Percentiles rank a stretch among this genome's conserved stretches.
These are phyloP conservation scores for Cosmorhoe ocellata DNA, from an alignment of 2,888 invertebrate genomes.

Conservation along the genomic window DNA sequence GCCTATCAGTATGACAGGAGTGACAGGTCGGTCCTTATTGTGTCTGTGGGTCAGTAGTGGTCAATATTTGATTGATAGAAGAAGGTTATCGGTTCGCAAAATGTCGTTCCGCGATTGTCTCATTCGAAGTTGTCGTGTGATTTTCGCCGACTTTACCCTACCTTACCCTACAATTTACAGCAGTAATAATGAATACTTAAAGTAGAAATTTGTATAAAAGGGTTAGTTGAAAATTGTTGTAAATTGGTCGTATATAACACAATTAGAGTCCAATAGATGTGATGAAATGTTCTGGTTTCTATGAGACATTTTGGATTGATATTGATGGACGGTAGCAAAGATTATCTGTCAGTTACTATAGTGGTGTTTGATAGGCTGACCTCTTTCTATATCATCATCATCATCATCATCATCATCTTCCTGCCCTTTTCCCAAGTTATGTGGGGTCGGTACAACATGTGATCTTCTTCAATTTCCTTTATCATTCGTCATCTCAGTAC, in stretches of 20 bases:
- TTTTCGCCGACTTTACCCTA: constrained; percentile 39
- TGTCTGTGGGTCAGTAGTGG: constrained; percentile 43
- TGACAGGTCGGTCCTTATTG: constrained; percentile 45
- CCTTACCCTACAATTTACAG: neutral
- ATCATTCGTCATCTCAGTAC: too few species aligned
- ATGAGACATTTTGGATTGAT: constrained; percentile 31
- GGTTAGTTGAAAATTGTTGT: constrained; percentile 1
- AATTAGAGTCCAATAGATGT: constrained; percentile 46
- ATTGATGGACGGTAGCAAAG: constrained; percentile 4
- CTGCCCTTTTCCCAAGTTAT: too few species aligned
- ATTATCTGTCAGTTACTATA: constrained; percentile 1
- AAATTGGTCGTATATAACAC: constrained; percentile 30
- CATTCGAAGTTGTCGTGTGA: constrained; percentile 34
- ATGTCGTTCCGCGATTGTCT: constrained; percentile 37
- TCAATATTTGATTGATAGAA: constrained; percentile 33
- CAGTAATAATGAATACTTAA: neutral
- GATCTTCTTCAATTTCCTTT: too few species aligned
- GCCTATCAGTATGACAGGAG: constrained; percentile 35
- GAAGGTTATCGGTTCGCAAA: constrained; percentile 43
- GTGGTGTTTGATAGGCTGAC: neutral
- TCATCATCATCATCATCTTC: too few species aligned
- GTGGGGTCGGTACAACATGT: too few species aligned
- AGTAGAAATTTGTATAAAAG: neutral
- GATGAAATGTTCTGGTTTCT: constrained; percentile 45
- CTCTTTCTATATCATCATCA: neutral